A percentile compares a stretch with the other conserved stretches of the same genome.
phyloP scores from a whole-genome alignment of 2,888 invertebrate species.

The Tinea semifulvella region DNA sequence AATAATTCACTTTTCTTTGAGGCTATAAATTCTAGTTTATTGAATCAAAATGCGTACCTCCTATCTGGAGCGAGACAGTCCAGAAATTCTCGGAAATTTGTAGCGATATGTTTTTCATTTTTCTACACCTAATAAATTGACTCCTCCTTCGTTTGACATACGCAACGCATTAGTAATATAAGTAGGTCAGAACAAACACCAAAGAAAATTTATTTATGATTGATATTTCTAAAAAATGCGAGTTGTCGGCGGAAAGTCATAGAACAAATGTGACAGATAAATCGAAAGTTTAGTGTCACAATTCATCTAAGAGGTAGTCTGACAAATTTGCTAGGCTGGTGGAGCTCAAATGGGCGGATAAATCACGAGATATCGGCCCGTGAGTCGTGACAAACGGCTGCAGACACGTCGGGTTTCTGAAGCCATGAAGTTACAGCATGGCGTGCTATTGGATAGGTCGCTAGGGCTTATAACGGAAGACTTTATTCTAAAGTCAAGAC shows the following conservation, averaged over 20 bases:
- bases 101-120: neutral
- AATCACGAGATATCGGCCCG: constrained; percentile 35
- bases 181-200: constrained; percentile 2
- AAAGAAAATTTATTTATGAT: constrained; percentile 3
- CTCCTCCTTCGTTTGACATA: neutral
- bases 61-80: constrained; percentile 1
- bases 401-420: constrained; percentile 12
- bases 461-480: constrained; percentile 8
- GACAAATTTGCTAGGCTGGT: constrained; percentile 36
- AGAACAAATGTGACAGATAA: constrained; percentile 10
- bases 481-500: too few relatives aligned
- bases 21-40: constrained; percentile 12
- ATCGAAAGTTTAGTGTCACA: constrained; percentile 20
- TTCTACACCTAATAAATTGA: neutral
- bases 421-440: constrained; percentile 13
- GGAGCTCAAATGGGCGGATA: constrained; percentile 32
- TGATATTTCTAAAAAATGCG: neutral
- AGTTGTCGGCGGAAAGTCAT: neutral
- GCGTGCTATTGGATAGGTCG: constrained; percentile 10
- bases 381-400: constrained; percentile 18
- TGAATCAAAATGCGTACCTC: constrained; percentile 7
- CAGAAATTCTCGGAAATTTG: neutral
- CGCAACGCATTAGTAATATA: neutral
- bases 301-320: constrained; percentile 38
- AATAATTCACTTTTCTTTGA: constrained; percentile 13